Conservation (phyloP, 2,888 invertebrate species). For the Aphodius sticticus region DNA sequence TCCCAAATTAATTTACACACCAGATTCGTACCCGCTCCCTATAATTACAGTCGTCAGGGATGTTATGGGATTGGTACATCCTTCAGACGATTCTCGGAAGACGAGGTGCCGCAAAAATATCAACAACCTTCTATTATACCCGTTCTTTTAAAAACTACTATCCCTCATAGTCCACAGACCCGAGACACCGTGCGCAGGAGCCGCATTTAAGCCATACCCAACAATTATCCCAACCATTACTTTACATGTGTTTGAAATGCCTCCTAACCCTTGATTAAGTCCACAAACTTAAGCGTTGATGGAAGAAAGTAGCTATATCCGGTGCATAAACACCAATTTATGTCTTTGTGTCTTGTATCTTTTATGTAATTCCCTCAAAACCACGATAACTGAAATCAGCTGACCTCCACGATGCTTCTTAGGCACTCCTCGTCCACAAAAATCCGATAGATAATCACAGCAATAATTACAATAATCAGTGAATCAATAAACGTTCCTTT, state of each 20-base stretch:
- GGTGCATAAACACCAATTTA: background rate
- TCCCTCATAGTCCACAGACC: background rate
- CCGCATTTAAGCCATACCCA: background rate
- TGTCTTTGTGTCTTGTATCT: background rate
- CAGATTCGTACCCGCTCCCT: background rate
- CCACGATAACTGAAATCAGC: background rate
- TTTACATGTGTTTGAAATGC: background rate
- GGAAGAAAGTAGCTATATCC: background rate
- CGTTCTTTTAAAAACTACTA: too few relatives aligned
- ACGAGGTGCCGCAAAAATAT: too few relatives aligned
- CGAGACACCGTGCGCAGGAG: background rate
- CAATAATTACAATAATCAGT: background rate
- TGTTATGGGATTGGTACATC: background rate
- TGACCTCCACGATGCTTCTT: background rate
- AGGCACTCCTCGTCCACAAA: background rate
- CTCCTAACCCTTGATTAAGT: background rate
- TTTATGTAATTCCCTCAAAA: background rate
- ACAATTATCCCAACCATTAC: background rate
- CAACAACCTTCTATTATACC: too few relatives aligned
- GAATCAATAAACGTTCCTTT: background rate
- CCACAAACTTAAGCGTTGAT: background rate
- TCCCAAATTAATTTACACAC: background rate
- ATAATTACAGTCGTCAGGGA: background rate
- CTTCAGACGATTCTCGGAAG: background rate
- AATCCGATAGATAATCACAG: background rate